phyloP scores from a whole-genome alignment of 2,888 invertebrate species.

The Limnephilus rhombicus region DNA sequence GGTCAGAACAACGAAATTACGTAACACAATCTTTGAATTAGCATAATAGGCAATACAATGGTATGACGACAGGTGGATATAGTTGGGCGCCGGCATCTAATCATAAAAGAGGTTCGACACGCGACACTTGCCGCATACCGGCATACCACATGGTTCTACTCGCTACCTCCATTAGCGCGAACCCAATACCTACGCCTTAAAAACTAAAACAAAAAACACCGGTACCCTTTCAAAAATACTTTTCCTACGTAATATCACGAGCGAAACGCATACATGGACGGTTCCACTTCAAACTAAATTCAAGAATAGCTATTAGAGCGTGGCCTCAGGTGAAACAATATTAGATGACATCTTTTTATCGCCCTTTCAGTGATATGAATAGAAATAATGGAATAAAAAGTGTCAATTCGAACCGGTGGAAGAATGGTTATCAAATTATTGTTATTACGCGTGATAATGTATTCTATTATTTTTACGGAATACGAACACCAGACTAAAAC shows the following conservation, averaged over 20 bases:
- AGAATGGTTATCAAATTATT: background rate
- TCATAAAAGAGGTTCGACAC: conserved; percentile 3
- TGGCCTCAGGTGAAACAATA: background rate
- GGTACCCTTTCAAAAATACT: background rate
- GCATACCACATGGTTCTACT: background rate
- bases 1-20: background rate
- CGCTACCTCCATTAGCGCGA: conserved; percentile 1
- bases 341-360: background rate
- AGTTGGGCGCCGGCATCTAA: background rate
- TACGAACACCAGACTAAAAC: background rate
- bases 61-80: background rate
- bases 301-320: background rate
- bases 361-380: background rate
- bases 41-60: no score
- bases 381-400: background rate
- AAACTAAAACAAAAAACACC: conserved; percentile 6
- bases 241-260: background rate
- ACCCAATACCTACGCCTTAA: background rate
- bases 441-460: background rate
- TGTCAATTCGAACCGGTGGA: background rate
- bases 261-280: background rate
- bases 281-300: background rate
- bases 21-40: background rate
- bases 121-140: background rate
- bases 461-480: background rate